phyloP scores from a whole-genome alignment of 1,140 invertebrate species.

The Drosophila seguyi region DNA sequence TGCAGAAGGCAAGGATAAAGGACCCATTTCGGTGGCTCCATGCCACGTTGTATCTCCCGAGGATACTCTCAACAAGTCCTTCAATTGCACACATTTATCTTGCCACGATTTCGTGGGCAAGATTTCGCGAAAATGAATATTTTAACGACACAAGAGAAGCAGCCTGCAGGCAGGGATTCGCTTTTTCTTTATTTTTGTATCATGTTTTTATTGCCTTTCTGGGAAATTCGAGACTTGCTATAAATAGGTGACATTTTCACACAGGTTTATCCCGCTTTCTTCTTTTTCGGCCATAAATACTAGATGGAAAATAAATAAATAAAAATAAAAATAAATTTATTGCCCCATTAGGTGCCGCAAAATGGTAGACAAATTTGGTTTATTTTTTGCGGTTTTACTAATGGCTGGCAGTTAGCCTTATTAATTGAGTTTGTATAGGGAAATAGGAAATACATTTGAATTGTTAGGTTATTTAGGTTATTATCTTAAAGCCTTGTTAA shows the following conservation, averaged over 20 bases:
- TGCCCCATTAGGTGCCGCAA: slow-evolving; percentile 16
- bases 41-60: not conserved
- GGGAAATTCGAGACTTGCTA: slow-evolving; percentile 20
- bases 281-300: slow-evolving; percentile 15
- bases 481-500: not conserved
- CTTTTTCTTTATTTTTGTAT: not conserved
- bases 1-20: not conserved
- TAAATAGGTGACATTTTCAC: slow-evolving; percentile 29
- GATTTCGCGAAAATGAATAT: slow-evolving; percentile 25
- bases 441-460: not conserved
- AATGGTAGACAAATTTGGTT: slow-evolving; percentile 18
- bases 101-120: slow-evolving; percentile 21
- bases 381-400: not conserved
- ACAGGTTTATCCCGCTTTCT: slow-evolving; percentile 9
- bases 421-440: slow-evolving; percentile 1
- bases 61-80: slow-evolving; percentile 33
- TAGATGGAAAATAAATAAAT: not conserved
- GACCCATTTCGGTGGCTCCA: not conserved
- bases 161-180: slow-evolving; percentile 4
- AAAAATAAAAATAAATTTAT: slow-evolving; percentile 17
- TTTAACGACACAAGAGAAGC: slow-evolving; percentile 19
- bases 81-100: slow-evolving; percentile 31
- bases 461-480: not conserved
- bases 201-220: slow-evolving; percentile 6
- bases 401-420: slow-evolving; percentile 11